These are phyloP conservation scores for Ophonus ardosiacus DNA, from an alignment of 2,888 invertebrate species.

Conservation along the genomic window DNA sequence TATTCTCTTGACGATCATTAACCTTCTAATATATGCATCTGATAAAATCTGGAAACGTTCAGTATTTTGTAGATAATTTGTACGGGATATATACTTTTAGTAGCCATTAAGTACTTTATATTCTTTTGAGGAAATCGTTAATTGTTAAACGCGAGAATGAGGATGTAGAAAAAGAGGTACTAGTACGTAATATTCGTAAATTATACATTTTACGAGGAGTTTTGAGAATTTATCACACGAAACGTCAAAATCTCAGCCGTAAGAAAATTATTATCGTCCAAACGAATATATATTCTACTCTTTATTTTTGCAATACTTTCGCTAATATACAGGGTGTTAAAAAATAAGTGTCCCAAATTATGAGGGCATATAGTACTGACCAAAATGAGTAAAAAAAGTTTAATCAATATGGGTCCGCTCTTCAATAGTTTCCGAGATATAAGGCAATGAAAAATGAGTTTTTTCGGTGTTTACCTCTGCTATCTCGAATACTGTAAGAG, in stretches of 20 bases:
- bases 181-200: background rate
- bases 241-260: background rate
- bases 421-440: too few species aligned
- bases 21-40: slow-evolving; percentile 28
- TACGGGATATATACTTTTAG: slow-evolving; percentile 34
- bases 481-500: too few species aligned
- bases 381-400: too few species aligned
- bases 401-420: too few species aligned
- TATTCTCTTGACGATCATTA: slow-evolving; percentile 33
- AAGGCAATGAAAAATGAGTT: too few species aligned
- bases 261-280: background rate
- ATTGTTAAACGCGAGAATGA: background rate
- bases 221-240: background rate
- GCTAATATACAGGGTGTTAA: too few species aligned
- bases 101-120: background rate
- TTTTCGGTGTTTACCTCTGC: too few species aligned
- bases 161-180: background rate
- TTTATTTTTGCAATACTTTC: background rate
- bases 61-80: slow-evolving; percentile 23
- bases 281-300: background rate
- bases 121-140: background rate
- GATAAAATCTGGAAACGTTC: slow-evolving; percentile 31
- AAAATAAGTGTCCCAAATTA: too few species aligned
- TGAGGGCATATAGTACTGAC: too few species aligned
- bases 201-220: background rate